Conservation (phyloP, 2,888 invertebrate species). For the Agrenia bidenticulata region DNA sequence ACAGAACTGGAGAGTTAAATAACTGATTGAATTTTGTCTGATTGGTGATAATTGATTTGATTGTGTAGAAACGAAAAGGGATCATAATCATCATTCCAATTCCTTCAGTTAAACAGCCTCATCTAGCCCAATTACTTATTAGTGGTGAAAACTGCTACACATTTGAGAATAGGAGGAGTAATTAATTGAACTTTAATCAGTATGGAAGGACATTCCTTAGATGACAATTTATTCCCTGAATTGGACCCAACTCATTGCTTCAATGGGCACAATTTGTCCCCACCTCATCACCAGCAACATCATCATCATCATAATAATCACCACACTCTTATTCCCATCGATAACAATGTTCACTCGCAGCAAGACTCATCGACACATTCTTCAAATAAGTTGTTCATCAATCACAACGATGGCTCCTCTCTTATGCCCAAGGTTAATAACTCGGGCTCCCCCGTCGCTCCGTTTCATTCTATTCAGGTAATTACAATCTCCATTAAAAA, state of each 20-base stretch:
- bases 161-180: slow-evolving; percentile 22
- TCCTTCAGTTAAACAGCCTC: slow-evolving; percentile 24
- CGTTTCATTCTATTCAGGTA: slow-evolving; percentile 53
- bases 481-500: too few relatives aligned
- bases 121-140: slow-evolving; percentile 29
- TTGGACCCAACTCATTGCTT: slow-evolving; percentile 53
- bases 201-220: slow-evolving; percentile 53
- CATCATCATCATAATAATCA: slow-evolving; percentile 9
- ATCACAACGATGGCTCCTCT: background rate
- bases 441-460: slow-evolving; percentile 23
- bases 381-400: slow-evolving; percentile 9
- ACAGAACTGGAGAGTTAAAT: slow-evolving; percentile 22
- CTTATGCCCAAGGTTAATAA: slow-evolving; percentile 9
- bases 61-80: slow-evolving; percentile 44
- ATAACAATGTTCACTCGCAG: slow-evolving; percentile 21
- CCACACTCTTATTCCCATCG: slow-evolving; percentile 6
- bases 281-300: slow-evolving; percentile 19
- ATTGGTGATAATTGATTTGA: slow-evolving; percentile 54
- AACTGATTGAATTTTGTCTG: slow-evolving; percentile 53
- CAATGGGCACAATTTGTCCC: slow-evolving; percentile 47
- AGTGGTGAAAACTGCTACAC: slow-evolving; percentile 11
- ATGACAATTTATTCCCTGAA: slow-evolving; percentile 53
- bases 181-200: slow-evolving; percentile 36
- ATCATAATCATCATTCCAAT: slow-evolving; percentile 24
- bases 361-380: slow-evolving; percentile 20